Conservation (phyloP, 2,797 vertebrate genomes). For the Pantherophis alleghaniensis region DNA sequence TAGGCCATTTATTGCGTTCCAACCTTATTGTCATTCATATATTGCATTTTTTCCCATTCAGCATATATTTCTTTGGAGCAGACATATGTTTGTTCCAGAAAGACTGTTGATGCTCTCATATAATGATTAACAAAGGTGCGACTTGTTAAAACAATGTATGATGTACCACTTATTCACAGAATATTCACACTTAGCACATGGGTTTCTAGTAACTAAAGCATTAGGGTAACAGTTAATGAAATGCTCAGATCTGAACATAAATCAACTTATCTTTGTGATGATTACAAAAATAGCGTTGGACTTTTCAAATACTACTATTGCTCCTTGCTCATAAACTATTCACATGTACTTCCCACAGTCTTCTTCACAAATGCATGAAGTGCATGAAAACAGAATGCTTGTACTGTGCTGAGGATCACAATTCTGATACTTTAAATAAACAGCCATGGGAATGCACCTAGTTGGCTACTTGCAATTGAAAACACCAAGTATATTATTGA, state of each 20-base stretch:
- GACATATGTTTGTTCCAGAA: slow-evolving; percentile 59
- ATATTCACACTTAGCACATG: slow-evolving; percentile 40
- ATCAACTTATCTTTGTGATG: slow-evolving; percentile 1
- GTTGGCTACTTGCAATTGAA: slow-evolving; percentile 12
- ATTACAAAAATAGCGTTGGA: slow-evolving; percentile 11
- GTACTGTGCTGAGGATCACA: not conserved
- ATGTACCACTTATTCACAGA: slow-evolving; percentile 18
- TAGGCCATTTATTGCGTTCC: slow-evolving; percentile 14
- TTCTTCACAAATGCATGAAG: slow-evolving; percentile 59
- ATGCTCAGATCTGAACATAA: slow-evolving; percentile 22
- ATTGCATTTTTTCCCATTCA: slow-evolving; percentile 53
- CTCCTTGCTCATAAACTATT: slow-evolving; percentile 36
- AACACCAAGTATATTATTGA: not conserved
- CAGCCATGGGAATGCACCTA: not conserved
- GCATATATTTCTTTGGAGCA: slow-evolving; percentile 65
- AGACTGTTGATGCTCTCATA: slow-evolving; percentile 62
- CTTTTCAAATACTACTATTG: slow-evolving; percentile 1
- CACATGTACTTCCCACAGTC: slow-evolving; percentile 20
- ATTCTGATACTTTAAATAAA: slow-evolving; percentile 4
- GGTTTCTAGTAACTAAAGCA: not conserved
- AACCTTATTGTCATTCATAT: slow-evolving; percentile 48
- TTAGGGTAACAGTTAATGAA: slow-evolving; percentile 8
- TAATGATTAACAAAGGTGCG: slow-evolving; percentile 60
- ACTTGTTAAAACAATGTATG: slow-evolving; percentile 26
- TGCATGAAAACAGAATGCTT: slow-evolving; percentile 47